A percentile compares a stretch with the other conserved stretches of the same genome.
Evolutionary conservation across 2,888 invertebrate genomes (phyloP).

Genomic region (Hirtodrosophila duncani): DNA sequence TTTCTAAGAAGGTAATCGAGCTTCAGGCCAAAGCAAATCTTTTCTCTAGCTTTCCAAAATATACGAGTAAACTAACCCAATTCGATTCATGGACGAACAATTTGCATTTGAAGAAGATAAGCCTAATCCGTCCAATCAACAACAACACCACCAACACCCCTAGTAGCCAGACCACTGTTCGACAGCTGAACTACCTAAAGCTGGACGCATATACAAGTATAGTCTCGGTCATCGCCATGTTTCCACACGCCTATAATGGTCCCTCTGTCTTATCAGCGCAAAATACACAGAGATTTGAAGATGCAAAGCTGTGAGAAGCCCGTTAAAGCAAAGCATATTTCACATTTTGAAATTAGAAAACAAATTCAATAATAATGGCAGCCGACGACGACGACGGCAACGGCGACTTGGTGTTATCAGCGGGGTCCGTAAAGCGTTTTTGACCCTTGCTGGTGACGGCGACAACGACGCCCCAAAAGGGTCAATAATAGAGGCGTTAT

Average conservation of each 20-base stretch:
- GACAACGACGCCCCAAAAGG: slow-evolving; percentile 37
- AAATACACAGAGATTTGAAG: slow-evolving; percentile 36
- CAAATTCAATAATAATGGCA: slow-evolving; percentile 48
- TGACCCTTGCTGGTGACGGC: slow-evolving; percentile 46
- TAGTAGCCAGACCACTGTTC: too few species aligned
- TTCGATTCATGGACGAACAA: slow-evolving; percentile 30
- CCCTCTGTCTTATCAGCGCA: slow-evolving; percentile 46
- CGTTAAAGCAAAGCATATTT: slow-evolving; percentile 2
- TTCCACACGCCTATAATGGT: slow-evolving; percentile 5
- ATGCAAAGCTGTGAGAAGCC: slow-evolving; percentile 27
- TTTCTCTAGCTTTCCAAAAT: slow-evolving; percentile 9
- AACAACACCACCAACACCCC: neutral
- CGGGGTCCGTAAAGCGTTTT: slow-evolving; percentile 39
- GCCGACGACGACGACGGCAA: neutral
- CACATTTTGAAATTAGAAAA: slow-evolving; percentile 43
- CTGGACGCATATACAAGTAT: too few species aligned
- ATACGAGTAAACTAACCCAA: slow-evolving; percentile 32
- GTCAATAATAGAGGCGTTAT: slow-evolving; percentile 37
- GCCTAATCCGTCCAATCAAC: neutral
- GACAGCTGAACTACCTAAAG: slow-evolving; percentile 26
- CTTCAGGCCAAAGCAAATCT: slow-evolving; percentile 1
- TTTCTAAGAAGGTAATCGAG: neutral
- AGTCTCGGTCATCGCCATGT: slow-evolving; percentile 14
- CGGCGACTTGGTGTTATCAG: slow-evolving; percentile 40
- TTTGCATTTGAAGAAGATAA: slow-evolving; percentile 52